Percentiles rank a stretch among this genome's conserved stretches.
These are phyloP conservation scores for Trichomalopsis sarcophagae DNA, from an alignment of 1,140 invertebrate species.

Conservation along the genomic window DNA sequence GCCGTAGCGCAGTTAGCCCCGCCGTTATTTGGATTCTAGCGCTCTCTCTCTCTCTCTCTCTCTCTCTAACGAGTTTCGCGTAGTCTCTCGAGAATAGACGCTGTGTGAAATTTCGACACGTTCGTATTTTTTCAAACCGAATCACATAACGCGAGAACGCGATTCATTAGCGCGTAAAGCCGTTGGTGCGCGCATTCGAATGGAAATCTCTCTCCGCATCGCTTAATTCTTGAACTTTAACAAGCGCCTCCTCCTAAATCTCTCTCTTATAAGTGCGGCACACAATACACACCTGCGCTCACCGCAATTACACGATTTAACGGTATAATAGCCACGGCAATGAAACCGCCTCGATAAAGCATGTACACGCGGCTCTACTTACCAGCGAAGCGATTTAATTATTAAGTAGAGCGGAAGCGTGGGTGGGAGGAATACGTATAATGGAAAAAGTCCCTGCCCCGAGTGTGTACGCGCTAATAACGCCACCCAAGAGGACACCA, in stretches of 20 bases:
- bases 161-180: too few relatives aligned
- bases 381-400: neutral
- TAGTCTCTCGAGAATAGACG: neutral
- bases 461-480: neutral
- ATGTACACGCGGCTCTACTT: neutral
- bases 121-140: neutral
- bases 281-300: neutral
- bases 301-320: constrained; percentile 16
- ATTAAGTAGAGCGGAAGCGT: neutral
- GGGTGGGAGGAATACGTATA: neutral
- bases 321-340: neutral
- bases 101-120: neutral
- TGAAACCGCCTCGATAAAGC: neutral
- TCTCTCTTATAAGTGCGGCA: neutral
- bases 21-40: too few relatives aligned
- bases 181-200: too few relatives aligned
- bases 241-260: neutral
- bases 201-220: neutral
- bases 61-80: too few relatives aligned
- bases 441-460: too few relatives aligned
- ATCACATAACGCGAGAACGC: too few relatives aligned
- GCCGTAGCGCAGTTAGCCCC: neutral
- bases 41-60: too few relatives aligned
- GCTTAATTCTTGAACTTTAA: neutral
- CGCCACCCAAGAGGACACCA: neutral